Percentiles rank a stretch among this genome's conserved stretches.
Evolutionary conservation across 64 coral and sea anemone species (phyloP).

Genomic region (Catalaphyllia jardinei): DNA sequence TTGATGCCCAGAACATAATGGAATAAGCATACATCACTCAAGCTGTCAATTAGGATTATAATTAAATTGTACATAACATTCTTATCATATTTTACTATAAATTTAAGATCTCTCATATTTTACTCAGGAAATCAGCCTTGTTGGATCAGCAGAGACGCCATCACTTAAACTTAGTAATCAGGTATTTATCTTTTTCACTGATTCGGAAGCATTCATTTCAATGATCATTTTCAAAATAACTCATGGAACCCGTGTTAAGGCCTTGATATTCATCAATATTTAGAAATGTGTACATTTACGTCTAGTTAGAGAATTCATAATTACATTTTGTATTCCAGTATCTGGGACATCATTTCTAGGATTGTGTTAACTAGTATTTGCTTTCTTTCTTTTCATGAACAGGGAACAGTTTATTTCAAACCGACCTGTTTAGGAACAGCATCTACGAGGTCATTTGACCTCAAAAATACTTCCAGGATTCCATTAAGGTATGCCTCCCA

Average conservation of each 20-base stretch:
- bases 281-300: no score
- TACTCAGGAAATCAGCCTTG: constrained; percentile 75
- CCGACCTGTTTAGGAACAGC: constrained; percentile 86
- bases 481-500: constrained; percentile 51
- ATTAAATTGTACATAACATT: no score
- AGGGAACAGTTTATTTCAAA: constrained; percentile 95
- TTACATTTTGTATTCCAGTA: no score
- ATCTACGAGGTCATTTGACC: constrained; percentile 60
- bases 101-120: neutral
- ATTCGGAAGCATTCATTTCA: neutral
- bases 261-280: no score
- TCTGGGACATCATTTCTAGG: no score
- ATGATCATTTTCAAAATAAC: no score
- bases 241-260: no score
- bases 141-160: constrained; percentile 82
- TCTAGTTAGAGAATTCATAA: no score
- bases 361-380: no score
- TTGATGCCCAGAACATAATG: no score
- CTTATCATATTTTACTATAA: neutral
- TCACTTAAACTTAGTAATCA: constrained; percentile 33
- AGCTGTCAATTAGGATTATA: no score
- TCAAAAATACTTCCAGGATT: constrained; percentile 92
- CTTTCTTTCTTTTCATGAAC: neutral
- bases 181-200: neutral
- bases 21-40: no score